These are phyloP conservation scores for Allacma fusca DNA, from an alignment of 2,888 invertebrate species.

Conservation along the genomic window DNA sequence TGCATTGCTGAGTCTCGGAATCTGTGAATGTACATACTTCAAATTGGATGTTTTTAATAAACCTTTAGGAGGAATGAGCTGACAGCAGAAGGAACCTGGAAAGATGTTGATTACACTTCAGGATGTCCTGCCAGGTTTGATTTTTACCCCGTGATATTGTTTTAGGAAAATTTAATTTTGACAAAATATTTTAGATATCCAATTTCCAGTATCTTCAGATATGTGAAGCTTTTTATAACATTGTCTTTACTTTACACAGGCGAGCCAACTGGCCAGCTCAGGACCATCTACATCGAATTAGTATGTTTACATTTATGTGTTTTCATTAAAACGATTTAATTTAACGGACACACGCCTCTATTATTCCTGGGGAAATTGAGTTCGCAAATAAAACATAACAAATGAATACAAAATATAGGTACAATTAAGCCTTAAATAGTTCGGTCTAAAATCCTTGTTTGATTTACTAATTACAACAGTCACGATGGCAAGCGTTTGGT, in stretches of 20 bases:
- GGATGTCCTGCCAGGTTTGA: slow-evolving; percentile 43
- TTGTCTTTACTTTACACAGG: background rate
- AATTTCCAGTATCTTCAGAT: too few relatives aligned
- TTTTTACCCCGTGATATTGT: background rate
- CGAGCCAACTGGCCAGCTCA: slow-evolving; percentile 43
- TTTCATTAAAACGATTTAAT: background rate
- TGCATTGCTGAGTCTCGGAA: too few relatives aligned
- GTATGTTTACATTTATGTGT: slow-evolving; percentile 7
- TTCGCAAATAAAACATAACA: too few relatives aligned
- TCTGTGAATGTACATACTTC: too few relatives aligned
- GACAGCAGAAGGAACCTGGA: slow-evolving; percentile 35
- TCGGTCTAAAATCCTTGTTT: too few relatives aligned
- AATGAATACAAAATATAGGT: too few relatives aligned
- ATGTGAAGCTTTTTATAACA: too few relatives aligned
- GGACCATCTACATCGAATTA: slow-evolving; percentile 36
- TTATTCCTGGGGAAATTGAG: too few relatives aligned
- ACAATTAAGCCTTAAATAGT: too few relatives aligned
- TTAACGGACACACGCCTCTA: too few relatives aligned
- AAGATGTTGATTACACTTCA: slow-evolving; percentile 40
- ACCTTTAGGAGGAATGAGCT: slow-evolving; percentile 33
- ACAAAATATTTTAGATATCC: background rate
- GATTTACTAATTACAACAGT: background rate
- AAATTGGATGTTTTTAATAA: too few relatives aligned
- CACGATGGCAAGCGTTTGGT: slow-evolving; percentile 26
- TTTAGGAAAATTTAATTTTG: background rate